These are phyloP conservation scores for Syrrhaptes paradoxus DNA, from an alignment of 2,113 vertebrate species.

Conservation along the genomic window DNA sequence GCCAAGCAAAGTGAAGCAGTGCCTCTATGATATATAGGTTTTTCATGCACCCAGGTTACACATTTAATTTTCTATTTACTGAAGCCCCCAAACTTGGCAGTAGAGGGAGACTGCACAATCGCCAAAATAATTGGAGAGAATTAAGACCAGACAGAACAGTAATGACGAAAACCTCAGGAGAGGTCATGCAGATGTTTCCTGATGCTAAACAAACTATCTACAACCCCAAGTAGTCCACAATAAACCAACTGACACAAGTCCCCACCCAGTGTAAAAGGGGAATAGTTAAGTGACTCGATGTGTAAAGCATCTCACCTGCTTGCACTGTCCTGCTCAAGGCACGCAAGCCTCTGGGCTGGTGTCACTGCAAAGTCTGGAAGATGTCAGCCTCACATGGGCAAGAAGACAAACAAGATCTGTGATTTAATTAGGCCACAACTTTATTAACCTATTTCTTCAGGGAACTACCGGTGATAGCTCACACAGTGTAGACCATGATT, in stretches of 20 bases:
- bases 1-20: background rate
- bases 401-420: background rate
- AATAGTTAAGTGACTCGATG: background rate
- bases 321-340: background rate
- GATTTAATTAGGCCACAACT: slow-evolving; percentile 40
- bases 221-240: background rate
- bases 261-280: background rate
- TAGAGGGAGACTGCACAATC: background rate
- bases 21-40: background rate
- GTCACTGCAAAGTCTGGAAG: background rate
- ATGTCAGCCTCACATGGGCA: background rate
- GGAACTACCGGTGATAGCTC: background rate
- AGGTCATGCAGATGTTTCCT: background rate
- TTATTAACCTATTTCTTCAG: slow-evolving; percentile 44
- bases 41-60: background rate
- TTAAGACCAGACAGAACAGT: background rate
- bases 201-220: background rate
- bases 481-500: background rate
- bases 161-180: slow-evolving; percentile 4
- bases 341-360: background rate
- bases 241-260: background rate
- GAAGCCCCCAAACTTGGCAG: slow-evolving; percentile 22
- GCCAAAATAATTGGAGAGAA: background rate
- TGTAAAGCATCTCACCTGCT: background rate
- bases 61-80: background rate